phyloP scores from a whole-genome alignment of 2,888 invertebrate species.

The Phrixothrix hirtus region DNA sequence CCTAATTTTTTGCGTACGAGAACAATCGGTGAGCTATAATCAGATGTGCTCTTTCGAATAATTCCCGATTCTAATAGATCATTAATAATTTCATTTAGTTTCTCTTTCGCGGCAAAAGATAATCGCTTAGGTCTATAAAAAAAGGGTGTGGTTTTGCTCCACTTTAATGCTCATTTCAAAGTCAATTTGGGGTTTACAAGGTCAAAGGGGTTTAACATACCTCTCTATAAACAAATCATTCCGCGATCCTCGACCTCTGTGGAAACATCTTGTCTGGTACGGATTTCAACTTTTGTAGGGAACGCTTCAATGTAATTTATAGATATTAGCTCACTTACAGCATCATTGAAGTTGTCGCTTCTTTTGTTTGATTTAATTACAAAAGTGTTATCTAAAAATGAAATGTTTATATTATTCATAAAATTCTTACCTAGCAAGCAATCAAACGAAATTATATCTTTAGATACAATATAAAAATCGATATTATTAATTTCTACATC shows the following conservation, averaged over 20 bases:
- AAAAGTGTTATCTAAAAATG: no score
- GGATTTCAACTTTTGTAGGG: not conserved
- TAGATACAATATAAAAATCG: not conserved
- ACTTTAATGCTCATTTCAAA: no score
- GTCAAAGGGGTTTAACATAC: slow-evolving; percentile 3
- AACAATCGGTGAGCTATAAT: slow-evolving; percentile 8
- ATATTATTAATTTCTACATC: not conserved
- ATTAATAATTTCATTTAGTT: slow-evolving; percentile 13
- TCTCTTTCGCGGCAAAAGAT: slow-evolving; percentile 9
- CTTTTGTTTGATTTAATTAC: not conserved
- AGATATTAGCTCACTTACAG: not conserved
- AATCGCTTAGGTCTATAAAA: no score
- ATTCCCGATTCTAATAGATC: no score
- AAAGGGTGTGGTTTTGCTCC: no score
- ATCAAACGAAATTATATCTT: not conserved
- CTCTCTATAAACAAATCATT: not conserved
- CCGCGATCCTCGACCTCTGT: not conserved
- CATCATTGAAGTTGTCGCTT: not conserved
- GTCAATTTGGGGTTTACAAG: not conserved
- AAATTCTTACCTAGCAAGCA: not conserved
- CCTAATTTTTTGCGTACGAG: slow-evolving; percentile 6
- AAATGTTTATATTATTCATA: not conserved
- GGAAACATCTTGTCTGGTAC: not conserved
- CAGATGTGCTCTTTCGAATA: slow-evolving; percentile 4
- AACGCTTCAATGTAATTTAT: no score